These are phyloP conservation scores for Alentia gelatinosa DNA, from an alignment of 2,888 invertebrate species.

Conservation along the genomic window DNA sequence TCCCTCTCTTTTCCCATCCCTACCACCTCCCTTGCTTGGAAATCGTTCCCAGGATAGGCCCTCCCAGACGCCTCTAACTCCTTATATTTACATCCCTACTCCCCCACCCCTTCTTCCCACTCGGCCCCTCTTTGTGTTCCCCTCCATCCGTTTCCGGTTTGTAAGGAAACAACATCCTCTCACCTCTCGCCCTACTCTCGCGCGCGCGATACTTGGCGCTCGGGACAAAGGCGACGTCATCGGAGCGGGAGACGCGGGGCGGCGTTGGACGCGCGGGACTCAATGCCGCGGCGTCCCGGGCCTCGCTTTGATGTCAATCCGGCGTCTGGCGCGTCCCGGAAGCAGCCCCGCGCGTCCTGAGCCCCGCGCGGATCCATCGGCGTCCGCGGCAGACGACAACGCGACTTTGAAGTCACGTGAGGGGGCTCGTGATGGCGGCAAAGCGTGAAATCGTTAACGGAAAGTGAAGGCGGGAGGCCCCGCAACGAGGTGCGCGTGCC, in stretches of 20 bases:
- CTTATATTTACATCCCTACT: not conserved
- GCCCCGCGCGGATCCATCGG: not conserved
- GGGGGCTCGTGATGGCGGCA: not conserved
- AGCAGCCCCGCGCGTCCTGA: not conserved
- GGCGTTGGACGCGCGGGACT: not conserved
- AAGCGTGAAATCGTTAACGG: constrained; percentile 11
- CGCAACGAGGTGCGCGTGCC: not conserved
- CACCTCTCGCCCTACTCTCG: not conserved
- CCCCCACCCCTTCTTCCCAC: not conserved
- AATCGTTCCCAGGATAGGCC: not conserved
- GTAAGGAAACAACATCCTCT: not conserved
- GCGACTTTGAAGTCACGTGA: constrained; percentile 7
- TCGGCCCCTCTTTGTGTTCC: not conserved
- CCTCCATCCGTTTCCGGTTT: not conserved
- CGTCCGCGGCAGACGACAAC: not conserved
- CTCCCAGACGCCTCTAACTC: not conserved
- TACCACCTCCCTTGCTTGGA: not conserved
- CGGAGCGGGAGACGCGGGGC: not conserved
- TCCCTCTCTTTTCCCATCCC: not conserved
- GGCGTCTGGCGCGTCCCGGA: not conserved
- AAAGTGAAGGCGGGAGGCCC: not conserved
- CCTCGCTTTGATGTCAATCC: not conserved
- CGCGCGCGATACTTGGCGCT: not conserved
- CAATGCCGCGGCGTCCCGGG: not conserved
- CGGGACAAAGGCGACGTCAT: not conserved